phyloP scores from a whole-genome alignment of 2,888 invertebrate genomes.

The Acrocera orbiculus region DNA sequence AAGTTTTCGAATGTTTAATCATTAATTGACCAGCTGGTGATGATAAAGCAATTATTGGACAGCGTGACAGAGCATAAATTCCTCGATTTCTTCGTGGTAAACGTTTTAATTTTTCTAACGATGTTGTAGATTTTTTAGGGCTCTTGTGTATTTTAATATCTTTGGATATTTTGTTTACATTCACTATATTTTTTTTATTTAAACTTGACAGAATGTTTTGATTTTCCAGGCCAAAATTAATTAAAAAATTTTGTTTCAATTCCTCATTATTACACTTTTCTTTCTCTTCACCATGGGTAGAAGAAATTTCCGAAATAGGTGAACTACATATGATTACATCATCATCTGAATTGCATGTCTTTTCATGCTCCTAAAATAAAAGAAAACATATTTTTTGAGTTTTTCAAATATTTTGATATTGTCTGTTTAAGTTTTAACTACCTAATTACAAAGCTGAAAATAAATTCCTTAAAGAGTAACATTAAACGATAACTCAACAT shows the following conservation, averaged over 20 bases:
- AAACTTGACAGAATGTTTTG: slow-evolving; percentile 3
- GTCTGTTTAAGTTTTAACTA: too few species aligned
- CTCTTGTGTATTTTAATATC: neutral
- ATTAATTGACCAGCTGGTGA: slow-evolving; percentile 36
- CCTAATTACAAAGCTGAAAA: too few species aligned
- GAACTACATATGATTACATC: slow-evolving; percentile 31
- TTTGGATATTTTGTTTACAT: neutral
- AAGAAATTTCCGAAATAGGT: slow-evolving; percentile 20
- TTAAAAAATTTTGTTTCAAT: slow-evolving; percentile 30
- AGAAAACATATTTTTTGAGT: too few species aligned
- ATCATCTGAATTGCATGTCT: slow-evolving; percentile 29
- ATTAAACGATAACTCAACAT: too few species aligned
- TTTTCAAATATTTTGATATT: too few species aligned
- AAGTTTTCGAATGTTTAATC: slow-evolving; percentile 33
- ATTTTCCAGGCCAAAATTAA: slow-evolving; percentile 32
- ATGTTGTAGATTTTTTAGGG: too few species aligned
- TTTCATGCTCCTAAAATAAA: slow-evolving; percentile 32
- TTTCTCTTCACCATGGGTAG: too few species aligned
- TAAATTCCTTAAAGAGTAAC: too few species aligned
- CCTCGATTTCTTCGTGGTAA: slow-evolving; percentile 31
- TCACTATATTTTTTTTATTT: slow-evolving; percentile 1
- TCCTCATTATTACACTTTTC: slow-evolving; percentile 23
- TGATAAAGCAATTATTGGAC: slow-evolving; percentile 35
- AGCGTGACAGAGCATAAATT: slow-evolving; percentile 31
- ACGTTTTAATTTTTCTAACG: slow-evolving; percentile 21